Base-by-base conservation (phyloP, 2,797 vertebrate species). In the Pogoniulus pusillus region DNA sequence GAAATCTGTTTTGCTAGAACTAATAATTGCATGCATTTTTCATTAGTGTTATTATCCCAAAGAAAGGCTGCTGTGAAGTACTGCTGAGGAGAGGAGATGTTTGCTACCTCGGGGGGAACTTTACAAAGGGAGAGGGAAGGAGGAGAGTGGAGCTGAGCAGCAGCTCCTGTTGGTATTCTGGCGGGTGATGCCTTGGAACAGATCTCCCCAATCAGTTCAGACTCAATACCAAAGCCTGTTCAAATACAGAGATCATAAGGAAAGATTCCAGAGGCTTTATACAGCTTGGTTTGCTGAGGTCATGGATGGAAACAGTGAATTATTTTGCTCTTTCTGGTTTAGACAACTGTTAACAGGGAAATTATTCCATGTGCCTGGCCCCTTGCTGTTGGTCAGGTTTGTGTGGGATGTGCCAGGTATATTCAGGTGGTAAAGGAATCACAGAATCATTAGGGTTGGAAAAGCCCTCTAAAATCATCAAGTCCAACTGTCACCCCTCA, bases 121-220 rank as follows among this genome's bases (percentile, higher is more conserved):
- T 73, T 39, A 59, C 51, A 71, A 69, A 65, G 80, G 75, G 74
- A 83, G 69, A 16, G 10, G 78, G 72, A 72, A 59, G 79, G 75
- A 87, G 57, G n/a, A 60, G 64, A 86, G 54, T 0, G 0, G 47
- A 49, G 47, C 23, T 49, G 79, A 37, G 5, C 9, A n/a, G 87
- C 75, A 91, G 89, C 82, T 87, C 72, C 94, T 71, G 60, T 80
- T 95, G 94, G 82, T 88, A 58, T 94, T 90, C 91, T 76, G 68
- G 6, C 91, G 80, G 7, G 70, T 49, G 23, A 17, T 86, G 82
- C 73, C 62, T 77, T 81, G 8, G 1, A 71, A 62, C 58, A 90
- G 88, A 91, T 94, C 93, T 96, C 85, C 90, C 82, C 93, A 91
- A 92, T 96, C 96, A 87, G 72, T 16, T 49, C 89, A 57, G 94